Conservation (phyloP, 2,113 vertebrate genomes). For the Macrotus californicus region DNA sequence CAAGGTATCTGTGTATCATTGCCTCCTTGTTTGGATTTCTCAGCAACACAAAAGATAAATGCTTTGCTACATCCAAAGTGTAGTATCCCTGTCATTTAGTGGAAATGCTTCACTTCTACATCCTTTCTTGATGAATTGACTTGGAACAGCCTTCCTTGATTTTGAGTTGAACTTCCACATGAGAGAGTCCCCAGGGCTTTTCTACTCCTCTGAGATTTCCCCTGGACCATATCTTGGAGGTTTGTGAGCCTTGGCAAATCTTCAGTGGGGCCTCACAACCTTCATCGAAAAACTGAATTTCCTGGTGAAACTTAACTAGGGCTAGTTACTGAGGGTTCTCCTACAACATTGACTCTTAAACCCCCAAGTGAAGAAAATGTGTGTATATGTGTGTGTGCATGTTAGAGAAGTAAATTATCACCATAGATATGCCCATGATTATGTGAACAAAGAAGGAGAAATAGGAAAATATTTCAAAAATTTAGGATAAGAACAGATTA, state of each 20-base stretch:
- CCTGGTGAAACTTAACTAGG: neutral
- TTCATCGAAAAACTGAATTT: neutral
- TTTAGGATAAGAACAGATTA: neutral
- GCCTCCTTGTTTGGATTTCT: neutral
- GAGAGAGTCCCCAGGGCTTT: neutral
- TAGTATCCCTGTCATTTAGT: neutral
- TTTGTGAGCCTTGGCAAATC: neutral
- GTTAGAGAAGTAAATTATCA: neutral
- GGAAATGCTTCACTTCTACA: neutral
- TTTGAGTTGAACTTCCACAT: neutral
- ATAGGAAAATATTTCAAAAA: neutral
- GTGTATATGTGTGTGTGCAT: neutral
- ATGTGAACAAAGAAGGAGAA: neutral
- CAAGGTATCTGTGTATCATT: neutral
- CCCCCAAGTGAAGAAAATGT: neutral
- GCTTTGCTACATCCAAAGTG: neutral
- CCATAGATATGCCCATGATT: neutral
- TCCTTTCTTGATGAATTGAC: neutral
- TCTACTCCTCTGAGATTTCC: neutral
- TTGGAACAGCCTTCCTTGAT: neutral
- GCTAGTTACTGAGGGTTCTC: neutral
- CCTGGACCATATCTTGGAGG: fast-evolving
- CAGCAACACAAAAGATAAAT: neutral
- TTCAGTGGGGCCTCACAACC: too few species aligned
- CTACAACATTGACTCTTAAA: neutral